Conservation (phyloP, 2,888 invertebrate species). For the Melipona beecheii region DNA sequence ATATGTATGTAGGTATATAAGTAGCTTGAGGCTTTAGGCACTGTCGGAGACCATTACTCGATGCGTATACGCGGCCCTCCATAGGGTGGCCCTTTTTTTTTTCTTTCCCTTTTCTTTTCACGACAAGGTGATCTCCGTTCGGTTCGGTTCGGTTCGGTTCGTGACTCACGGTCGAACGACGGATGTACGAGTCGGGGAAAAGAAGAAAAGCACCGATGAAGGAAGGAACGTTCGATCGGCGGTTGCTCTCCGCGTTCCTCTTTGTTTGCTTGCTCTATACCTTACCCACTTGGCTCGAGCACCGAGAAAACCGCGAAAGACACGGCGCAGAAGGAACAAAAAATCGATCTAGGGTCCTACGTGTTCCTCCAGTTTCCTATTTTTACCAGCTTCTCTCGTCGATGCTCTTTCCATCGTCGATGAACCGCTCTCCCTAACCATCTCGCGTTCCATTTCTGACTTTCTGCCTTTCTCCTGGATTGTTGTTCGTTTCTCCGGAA, state of each 20-base stretch:
- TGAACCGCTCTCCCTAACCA: background rate
- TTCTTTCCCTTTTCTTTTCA: slow-evolving; percentile 25
- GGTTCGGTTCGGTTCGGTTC: slow-evolving; percentile 68
- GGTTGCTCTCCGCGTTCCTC: slow-evolving; percentile 8
- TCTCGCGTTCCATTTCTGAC: slow-evolving; percentile 2
- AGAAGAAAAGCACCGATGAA: slow-evolving; percentile 38
- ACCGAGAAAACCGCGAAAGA: slow-evolving; percentile 44
- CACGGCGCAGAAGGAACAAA: background rate
- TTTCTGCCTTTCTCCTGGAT: slow-evolving; percentile 2
- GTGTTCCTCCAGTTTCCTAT: slow-evolving; percentile 29
- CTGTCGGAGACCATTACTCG: slow-evolving; percentile 54
- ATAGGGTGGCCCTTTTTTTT: slow-evolving; percentile 55
- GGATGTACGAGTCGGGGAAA: slow-evolving; percentile 38
- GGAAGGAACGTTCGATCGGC: slow-evolving; percentile 61
- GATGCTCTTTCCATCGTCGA: background rate
- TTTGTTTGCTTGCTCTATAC: slow-evolving; percentile 29
- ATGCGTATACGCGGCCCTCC: slow-evolving; percentile 60
- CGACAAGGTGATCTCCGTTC: slow-evolving; percentile 75
- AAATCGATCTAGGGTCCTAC: slow-evolving; percentile 27
- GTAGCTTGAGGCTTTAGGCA: slow-evolving; percentile 39
- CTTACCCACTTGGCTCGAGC: slow-evolving; percentile 13
- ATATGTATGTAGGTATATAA: slow-evolving; percentile 52
- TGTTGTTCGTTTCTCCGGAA: slow-evolving; percentile 21
- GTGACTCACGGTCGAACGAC: slow-evolving; percentile 63
- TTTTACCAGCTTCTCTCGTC: background rate